Percentiles rank a stretch among this genome's conserved stretches.
phyloP scores from a whole-genome alignment of 2,797 vertebrate species.

The Leptodactylus fallax region DNA sequence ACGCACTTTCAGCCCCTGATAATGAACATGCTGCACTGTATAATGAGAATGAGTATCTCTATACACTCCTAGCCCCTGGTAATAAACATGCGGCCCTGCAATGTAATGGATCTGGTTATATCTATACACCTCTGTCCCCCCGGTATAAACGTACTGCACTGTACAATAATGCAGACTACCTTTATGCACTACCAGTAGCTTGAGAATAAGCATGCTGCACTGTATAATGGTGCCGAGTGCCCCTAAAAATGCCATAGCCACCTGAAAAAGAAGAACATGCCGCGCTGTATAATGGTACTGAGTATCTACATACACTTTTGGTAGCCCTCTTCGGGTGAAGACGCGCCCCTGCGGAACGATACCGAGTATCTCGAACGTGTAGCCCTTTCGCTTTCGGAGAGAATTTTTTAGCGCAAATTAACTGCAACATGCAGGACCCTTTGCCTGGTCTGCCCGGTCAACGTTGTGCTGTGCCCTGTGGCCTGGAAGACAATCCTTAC shows the following conservation, averaged over 20 bases:
- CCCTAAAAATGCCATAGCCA: constrained; percentile 54
- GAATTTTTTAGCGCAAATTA: constrained; percentile 29
- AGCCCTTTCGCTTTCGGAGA: constrained; percentile 59
- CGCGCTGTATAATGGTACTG: constrained; percentile 57
- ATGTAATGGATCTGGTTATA: constrained; percentile 40
- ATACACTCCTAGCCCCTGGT: constrained; percentile 60
- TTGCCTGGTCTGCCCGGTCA: constrained; percentile 53
- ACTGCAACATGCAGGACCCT: constrained; percentile 46
- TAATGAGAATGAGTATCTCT: constrained; percentile 56
- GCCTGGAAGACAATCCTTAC: constrained; percentile 27
- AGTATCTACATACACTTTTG: constrained; percentile 62
- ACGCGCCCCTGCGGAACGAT: constrained; percentile 44
- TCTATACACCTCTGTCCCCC: constrained; percentile 50
- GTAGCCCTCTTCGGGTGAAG: constrained; percentile 37
- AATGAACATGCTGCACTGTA: constrained; percentile 56
- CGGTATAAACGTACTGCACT: constrained; percentile 47
- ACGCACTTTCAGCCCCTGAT: constrained; percentile 44
- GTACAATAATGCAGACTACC: constrained; percentile 60
- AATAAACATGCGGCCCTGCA: constrained; percentile 59
- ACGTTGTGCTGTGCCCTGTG: constrained; percentile 63
- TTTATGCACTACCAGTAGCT: constrained; percentile 61
- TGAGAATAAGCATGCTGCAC: constrained; percentile 62
- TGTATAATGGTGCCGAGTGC: constrained; percentile 57
- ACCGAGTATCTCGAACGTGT: constrained; percentile 55
- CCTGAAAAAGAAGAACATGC: constrained; percentile 59